Evolutionary conservation across 2,888 invertebrate species (phyloP), one percentile per base, ranked within the genome.

Genomic region (Scaeva pyrastri): DNA sequence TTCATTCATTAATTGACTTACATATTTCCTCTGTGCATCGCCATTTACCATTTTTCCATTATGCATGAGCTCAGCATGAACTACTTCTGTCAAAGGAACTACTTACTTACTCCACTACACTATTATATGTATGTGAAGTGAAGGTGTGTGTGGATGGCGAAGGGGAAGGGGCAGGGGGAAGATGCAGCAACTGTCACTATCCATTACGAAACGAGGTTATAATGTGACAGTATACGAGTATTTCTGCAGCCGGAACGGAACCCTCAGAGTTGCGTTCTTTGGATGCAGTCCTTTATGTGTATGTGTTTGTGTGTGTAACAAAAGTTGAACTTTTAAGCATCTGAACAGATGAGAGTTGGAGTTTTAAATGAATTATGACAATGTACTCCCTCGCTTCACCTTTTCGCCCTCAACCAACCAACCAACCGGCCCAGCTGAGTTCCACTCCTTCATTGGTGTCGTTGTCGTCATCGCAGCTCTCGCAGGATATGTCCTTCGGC

Each of bases 1-100:
- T 48, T 26, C 45, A 26, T 19, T 58, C 36, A 39, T 56, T 72
- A 72, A 72, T 72, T 72, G 71, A 56, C 58, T 72, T 70, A 62
- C 31, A 31, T 31, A 31, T 31, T 31, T 31, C 31, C 31, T 31
- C 31, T 31, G 31, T 31, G 31, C 56, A 56, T 45, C 56, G 14
- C 31, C 71, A 58, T 71, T 71, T 31, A 45, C 55, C 23, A 55
- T 45, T 16, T 45, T 45, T 58, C 19, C 71, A 72, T 58, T 23
- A 58, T 58, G 45, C 71, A 72, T 56, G 56, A 31, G 31, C 31
- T 31, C 6, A 48, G 26, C 26, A 21, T 31, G 31, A 31, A 26
- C 64, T 19, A 11, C 19, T 10, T 3, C 31, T 56, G 16, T 31
- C 56, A 66, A 66, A 66, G 45, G 45, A 66, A 26, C 43, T 43